Conservation (phyloP, 2,888 invertebrate species). For the Galerucella calmariensis region DNA sequence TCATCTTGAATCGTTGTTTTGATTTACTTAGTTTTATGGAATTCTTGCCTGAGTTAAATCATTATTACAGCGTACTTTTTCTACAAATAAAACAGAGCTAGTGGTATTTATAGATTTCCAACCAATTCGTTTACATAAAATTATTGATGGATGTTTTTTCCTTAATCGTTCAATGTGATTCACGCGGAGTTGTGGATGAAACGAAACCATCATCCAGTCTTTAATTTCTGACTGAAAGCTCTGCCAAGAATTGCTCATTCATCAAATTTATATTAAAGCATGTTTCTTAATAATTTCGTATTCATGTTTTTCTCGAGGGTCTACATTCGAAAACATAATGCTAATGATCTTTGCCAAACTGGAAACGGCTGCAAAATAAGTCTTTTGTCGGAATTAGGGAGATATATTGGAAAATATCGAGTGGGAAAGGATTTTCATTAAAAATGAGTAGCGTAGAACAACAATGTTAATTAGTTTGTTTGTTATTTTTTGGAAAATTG, state of each 20-base stretch:
- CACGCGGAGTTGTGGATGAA: not conserved
- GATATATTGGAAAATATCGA: not conserved
- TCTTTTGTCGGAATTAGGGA: not conserved
- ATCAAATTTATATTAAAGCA: conserved; percentile 12
- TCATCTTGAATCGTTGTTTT: too few relatives aligned
- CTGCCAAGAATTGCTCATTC: conserved; percentile 17
- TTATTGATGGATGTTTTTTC: too few relatives aligned
- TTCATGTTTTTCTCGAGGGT: conserved; percentile 20
- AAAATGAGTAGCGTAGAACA: too few relatives aligned
- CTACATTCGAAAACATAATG: conserved; percentile 18
- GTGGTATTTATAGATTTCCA: too few relatives aligned
- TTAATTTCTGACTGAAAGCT: conserved; percentile 10
- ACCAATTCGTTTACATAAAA: too few relatives aligned
- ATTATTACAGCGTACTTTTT: too few relatives aligned
- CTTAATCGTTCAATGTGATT: not conserved
- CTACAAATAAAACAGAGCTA: too few relatives aligned
- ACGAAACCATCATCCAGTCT: not conserved
- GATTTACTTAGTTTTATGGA: too few relatives aligned
- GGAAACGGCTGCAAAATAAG: conserved; percentile 12
- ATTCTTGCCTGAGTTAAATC: too few relatives aligned
- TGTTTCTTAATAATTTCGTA: conserved; percentile 21
- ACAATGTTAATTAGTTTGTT: too few relatives aligned
- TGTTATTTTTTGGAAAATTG: too few relatives aligned
- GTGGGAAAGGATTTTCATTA: not conserved
- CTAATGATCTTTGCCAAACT: conserved; percentile 24